Evolutionary conservation across 2,888 invertebrate species (phyloP).

Genomic region (Cephus sareptanus): DNA sequence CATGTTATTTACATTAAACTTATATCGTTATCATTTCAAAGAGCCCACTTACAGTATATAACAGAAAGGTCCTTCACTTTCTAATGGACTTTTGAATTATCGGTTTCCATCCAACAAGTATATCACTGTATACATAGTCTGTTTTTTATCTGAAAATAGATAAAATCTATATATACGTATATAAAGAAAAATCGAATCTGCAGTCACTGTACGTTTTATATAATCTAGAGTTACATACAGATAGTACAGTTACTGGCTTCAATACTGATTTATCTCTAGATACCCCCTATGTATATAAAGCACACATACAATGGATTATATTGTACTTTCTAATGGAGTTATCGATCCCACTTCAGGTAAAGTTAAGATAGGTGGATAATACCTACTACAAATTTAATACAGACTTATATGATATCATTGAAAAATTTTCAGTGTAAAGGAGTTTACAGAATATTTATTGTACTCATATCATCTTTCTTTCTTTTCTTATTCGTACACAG

Average conservation of each 20-base stretch:
- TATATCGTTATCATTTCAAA: background rate
- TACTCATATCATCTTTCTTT: background rate
- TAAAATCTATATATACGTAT: background rate
- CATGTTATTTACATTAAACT: background rate
- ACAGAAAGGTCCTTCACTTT: background rate
- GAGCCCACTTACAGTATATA: background rate
- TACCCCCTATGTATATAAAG: background rate
- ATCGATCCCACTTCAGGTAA: background rate
- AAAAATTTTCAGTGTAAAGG: background rate
- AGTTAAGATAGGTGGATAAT: background rate
- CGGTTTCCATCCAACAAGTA: background rate
- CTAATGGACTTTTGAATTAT: background rate
- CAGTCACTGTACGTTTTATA: background rate
- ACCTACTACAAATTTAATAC: background rate
- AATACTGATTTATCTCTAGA: background rate
- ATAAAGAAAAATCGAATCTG: background rate
- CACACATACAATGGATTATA: background rate
- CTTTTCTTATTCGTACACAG: conserved; percentile 48
- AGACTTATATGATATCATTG: background rate
- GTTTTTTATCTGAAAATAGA: background rate
- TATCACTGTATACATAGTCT: background rate
- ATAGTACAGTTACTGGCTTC: background rate
- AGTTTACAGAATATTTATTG: background rate
- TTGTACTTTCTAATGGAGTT: background rate
- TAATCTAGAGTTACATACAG: background rate